Evolutionary conservation across 37 sponge, comb jelly and placozoan genomes (phyloP).

Genomic region (Oopsacas minuta): DNA sequence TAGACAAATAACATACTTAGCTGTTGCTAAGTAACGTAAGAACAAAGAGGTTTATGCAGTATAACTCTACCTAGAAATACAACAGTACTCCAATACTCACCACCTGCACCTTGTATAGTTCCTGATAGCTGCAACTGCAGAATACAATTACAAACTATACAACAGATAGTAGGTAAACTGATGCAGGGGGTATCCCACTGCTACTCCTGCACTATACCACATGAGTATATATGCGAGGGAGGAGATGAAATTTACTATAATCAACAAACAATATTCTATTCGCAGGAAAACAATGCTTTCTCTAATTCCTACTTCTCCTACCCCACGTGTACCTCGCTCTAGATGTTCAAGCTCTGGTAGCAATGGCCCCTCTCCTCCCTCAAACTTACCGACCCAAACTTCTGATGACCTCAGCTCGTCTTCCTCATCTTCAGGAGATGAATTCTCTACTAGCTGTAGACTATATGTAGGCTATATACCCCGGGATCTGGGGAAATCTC

Average conservation of each 20-base stretch:
- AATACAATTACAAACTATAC: too few species aligned
- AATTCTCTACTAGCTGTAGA: not conserved
- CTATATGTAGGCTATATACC: conserved; percentile 1
- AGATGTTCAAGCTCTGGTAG: not conserved
- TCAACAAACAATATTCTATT: not conserved
- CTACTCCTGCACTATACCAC: not conserved
- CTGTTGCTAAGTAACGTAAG: too few species aligned
- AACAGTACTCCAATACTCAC: too few species aligned
- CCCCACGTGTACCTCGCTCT: not conserved
- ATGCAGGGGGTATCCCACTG: too few species aligned
- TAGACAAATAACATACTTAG: too few species aligned
- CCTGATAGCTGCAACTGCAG: too few species aligned
- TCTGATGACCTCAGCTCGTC: not conserved
- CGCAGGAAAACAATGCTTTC: conserved; percentile 8
- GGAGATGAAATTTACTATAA: not conserved
- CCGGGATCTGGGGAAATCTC: not conserved
- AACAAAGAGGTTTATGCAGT: too few species aligned
- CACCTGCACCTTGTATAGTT: too few species aligned
- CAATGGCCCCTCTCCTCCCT: not conserved
- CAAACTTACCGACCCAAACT: not conserved
- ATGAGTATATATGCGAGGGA: not conserved
- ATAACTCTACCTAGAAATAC: too few species aligned
- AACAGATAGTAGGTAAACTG: too few species aligned
- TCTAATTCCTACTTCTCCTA: not conserved
- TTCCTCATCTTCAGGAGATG: not conserved